phyloP scores from a whole-genome alignment of 2,113 vertebrate genomes.

The Fulica atra region DNA sequence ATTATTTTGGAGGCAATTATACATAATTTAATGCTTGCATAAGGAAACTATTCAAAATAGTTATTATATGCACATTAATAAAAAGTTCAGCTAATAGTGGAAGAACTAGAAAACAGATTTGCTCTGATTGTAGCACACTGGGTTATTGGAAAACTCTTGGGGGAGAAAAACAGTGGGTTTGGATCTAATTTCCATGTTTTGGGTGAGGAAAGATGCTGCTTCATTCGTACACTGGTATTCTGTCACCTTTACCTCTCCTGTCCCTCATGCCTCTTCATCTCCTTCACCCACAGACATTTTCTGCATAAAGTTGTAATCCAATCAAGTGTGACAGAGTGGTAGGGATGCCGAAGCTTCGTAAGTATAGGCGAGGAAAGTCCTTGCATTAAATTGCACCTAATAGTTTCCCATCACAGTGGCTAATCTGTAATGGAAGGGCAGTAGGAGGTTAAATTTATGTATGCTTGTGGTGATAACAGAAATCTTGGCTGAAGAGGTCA shows the following conservation, averaged over 20 bases:
- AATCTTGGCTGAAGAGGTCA: not conserved
- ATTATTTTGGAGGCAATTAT: not conserved
- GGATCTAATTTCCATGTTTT: not conserved
- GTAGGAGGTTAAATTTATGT: not conserved
- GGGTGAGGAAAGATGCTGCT: not conserved
- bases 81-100: not conserved
- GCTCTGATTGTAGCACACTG: not conserved
- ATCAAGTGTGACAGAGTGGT: not conserved
- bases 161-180: not conserved
- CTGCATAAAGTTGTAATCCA: not conserved
- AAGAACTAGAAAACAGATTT: not conserved
- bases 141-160: not conserved
- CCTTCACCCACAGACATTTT: not conserved
- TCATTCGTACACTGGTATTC: not conserved
- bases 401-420: not conserved
- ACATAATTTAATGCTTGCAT: not conserved
- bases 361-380: not conserved
- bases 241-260: not conserved
- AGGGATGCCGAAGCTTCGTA: not conserved
- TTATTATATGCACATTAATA: not conserved
- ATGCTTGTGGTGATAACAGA: not conserved
- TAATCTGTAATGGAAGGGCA: not conserved
- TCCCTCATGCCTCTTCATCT: not conserved
- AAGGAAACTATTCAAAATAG: not conserved
- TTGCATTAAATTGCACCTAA: not conserved